Evolutionary conservation across 2,888 invertebrate genomes (phyloP).

Genomic region (Tetragonisca angustula): DNA sequence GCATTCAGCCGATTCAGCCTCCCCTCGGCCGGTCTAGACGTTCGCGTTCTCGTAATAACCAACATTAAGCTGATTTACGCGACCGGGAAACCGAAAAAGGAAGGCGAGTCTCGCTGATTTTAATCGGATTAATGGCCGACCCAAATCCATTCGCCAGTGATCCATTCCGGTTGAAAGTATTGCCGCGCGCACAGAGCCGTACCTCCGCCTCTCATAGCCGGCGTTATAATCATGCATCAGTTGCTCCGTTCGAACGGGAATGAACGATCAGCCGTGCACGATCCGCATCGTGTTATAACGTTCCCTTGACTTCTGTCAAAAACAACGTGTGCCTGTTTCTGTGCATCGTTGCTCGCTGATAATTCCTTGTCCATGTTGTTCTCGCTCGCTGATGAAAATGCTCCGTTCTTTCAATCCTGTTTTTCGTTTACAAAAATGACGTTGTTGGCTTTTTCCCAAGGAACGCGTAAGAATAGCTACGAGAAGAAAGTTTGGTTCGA

Average conservation of each 20-base stretch:
- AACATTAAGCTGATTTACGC: constrained; percentile 55
- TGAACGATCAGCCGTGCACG: constrained; percentile 44
- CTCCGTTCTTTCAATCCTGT: background rate
- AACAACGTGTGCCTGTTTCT: constrained; percentile 34
- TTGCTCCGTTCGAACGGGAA: constrained; percentile 26
- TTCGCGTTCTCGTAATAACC: constrained; percentile 23
- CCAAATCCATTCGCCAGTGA: constrained; percentile 53
- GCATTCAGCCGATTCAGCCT: constrained; percentile 6
- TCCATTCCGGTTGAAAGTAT: constrained; percentile 56
- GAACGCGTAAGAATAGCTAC: background rate
- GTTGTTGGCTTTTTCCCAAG: background rate
- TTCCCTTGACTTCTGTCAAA: constrained; percentile 24
- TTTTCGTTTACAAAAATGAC: background rate
- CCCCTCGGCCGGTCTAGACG: constrained; percentile 21
- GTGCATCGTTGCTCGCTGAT: constrained; percentile 23
- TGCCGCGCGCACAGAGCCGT: constrained; percentile 18
- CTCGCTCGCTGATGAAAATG: background rate
- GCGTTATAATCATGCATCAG: constrained; percentile 50
- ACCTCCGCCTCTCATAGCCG: constrained; percentile 13
- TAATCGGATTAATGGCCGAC: constrained; percentile 65
- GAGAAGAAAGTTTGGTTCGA: background rate
- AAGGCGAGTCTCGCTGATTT: constrained; percentile 48
- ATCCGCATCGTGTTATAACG: constrained; percentile 24
- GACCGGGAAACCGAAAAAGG: constrained; percentile 41
- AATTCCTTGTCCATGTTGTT: background rate